phyloP scores from a whole-genome alignment of 2,888 invertebrate genomes.

The Coecobrya sp. region DNA sequence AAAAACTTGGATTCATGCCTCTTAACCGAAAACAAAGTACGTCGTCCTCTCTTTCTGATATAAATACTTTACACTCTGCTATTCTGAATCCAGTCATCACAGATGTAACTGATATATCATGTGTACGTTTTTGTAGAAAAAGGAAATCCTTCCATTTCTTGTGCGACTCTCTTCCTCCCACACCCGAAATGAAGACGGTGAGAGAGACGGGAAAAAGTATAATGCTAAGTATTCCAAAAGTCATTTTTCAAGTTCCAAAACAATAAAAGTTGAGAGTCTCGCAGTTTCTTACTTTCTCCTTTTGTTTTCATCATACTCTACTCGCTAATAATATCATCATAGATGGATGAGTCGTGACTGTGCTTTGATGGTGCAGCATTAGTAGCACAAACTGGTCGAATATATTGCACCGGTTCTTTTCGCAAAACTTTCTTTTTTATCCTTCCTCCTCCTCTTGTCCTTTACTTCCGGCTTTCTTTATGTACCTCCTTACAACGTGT shows the following conservation, averaged over 20 bases:
- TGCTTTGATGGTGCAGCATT: not conserved
- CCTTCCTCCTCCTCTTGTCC: not conserved
- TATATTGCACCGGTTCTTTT: no score
- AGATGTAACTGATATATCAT: not conserved
- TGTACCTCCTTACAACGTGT: not conserved
- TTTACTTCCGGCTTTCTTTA: not conserved
- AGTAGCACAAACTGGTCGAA: not conserved
- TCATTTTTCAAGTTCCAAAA: conserved; percentile 24
- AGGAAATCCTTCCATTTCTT: not conserved
- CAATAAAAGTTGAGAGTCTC: not conserved
- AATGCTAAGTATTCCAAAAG: not conserved
- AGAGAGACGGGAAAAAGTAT: not conserved
- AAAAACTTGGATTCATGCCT: not conserved
- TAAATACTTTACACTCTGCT: not conserved
- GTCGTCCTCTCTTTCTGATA: not conserved
- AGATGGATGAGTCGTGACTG: conserved; percentile 3
- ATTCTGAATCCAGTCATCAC: conserved; percentile 9
- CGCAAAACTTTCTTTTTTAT: not conserved
- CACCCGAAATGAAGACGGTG: not conserved
- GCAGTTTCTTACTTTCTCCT: conserved; percentile 4
- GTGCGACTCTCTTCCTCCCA: no score
- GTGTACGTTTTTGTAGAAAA: not conserved
- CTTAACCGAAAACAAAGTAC: not conserved
- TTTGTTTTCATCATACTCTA: conserved; percentile 34
- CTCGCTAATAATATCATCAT: not conserved